Evolutionary conservation across 2,113 vertebrate species (phyloP).

Genomic region (Lanius ludovicianus): DNA sequence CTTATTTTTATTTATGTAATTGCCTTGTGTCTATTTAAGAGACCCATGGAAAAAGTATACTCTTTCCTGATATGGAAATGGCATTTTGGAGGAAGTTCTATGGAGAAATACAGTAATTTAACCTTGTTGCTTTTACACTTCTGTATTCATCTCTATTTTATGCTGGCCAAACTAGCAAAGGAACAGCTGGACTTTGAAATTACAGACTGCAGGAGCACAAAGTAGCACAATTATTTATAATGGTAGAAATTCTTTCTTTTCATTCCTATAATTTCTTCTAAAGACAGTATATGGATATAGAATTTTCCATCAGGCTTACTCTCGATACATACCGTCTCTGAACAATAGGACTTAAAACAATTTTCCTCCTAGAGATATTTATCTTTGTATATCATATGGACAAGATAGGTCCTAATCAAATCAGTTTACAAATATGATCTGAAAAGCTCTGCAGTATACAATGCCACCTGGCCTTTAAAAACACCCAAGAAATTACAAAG

Average conservation of each 20-base stretch:
- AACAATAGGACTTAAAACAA: not conserved
- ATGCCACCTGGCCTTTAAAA: not conserved
- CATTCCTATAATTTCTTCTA: not conserved
- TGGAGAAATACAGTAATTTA: not conserved
- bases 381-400: not conserved
- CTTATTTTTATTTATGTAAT: not conserved
- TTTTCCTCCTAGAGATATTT: not conserved
- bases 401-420: not conserved
- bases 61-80: not conserved
- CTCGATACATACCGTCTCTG: not conserved
- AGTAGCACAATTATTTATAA: not conserved
- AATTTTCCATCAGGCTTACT: not conserved
- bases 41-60: not conserved
- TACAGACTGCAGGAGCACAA: not conserved
- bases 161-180: slow-evolving; percentile 8
- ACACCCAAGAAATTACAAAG: not conserved
- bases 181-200: slow-evolving; percentile 2
- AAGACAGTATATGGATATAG: not conserved
- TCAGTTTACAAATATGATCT: not conserved
- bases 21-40: not conserved
- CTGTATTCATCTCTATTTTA: not conserved
- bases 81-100: not conserved
- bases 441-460: not conserved
- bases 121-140: not conserved
- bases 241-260: not conserved